phyloP scores from a whole-genome alignment of 2,888 invertebrate species.

The Nemapogon koenigi region DNA sequence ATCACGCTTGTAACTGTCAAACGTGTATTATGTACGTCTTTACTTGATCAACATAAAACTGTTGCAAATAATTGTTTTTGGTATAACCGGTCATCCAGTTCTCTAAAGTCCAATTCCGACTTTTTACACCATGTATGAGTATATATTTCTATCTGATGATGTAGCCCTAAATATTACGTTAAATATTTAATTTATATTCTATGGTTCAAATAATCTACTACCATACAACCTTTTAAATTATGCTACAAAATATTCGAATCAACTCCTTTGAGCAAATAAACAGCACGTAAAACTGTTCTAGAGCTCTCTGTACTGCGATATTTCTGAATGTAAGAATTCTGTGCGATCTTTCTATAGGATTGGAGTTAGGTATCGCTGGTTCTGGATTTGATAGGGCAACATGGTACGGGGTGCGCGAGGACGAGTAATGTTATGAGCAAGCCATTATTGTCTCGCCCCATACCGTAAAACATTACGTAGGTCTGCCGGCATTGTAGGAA shows the following conservation, averaged over 20 bases:
- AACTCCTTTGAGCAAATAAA: constrained; percentile 25
- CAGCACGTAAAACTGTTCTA: constrained; percentile 38
- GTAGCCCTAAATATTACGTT: too few relatives aligned
- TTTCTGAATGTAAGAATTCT: neutral
- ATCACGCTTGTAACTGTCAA: too few relatives aligned
- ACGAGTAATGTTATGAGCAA: constrained; percentile 66
- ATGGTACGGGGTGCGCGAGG: constrained; percentile 44
- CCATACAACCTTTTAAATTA: neutral
- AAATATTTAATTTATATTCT: too few relatives aligned
- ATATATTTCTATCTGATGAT: too few relatives aligned
- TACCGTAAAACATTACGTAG: constrained; percentile 65
- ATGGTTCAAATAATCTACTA: too few relatives aligned
- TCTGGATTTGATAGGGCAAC: constrained; percentile 21
- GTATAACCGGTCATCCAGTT: too few relatives aligned
- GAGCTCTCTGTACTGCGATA: constrained; percentile 35
- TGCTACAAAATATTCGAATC: constrained; percentile 3
- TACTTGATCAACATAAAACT: too few relatives aligned
- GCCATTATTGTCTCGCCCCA: constrained; percentile 65
- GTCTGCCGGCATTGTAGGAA: constrained; percentile 42
- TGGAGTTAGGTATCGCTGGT: neutral
- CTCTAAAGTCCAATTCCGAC: too few relatives aligned
- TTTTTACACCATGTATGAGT: too few relatives aligned
- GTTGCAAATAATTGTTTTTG: too few relatives aligned
- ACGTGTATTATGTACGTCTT: too few relatives aligned
- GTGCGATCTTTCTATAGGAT: neutral